Evolutionary conservation across 2,113 vertebrate genomes (phyloP).

Genomic region (Ciconia maguari): DNA sequence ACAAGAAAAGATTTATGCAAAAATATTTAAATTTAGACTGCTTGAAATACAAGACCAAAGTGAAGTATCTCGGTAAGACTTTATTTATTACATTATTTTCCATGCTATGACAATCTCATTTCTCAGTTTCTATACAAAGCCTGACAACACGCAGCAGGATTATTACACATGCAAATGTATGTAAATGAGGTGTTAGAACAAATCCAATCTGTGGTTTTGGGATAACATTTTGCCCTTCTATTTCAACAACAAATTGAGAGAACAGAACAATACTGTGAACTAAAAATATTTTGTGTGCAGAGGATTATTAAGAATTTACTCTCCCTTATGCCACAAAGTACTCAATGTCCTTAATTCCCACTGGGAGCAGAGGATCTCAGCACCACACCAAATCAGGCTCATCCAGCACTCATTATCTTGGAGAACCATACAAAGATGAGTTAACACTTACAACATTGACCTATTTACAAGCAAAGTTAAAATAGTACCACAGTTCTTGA

Average conservation of each 20-base stretch:
- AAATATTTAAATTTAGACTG: neutral
- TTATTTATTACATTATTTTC: conserved; percentile 25
- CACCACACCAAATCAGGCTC: neutral
- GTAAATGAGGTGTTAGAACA: conserved; percentile 5
- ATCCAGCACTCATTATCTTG: neutral
- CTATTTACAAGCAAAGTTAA: neutral
- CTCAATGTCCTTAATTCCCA: neutral
- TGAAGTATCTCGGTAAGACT: neutral
- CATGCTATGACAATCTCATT: neutral
- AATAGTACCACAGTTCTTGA: neutral
- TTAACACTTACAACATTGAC: neutral
- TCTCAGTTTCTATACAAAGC: conserved; percentile 11
- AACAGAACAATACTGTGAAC: neutral
- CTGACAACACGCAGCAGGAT: neutral
- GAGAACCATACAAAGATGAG: neutral
- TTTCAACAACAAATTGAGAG: neutral
- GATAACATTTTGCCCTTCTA: conserved; percentile 15
- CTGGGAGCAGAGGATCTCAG: neutral
- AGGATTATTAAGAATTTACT: neutral
- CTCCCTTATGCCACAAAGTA: neutral
- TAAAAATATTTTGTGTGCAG: neutral
- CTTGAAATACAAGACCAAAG: neutral
- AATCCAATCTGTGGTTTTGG: neutral
- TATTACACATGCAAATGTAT: conserved; percentile 1
- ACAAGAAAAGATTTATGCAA: neutral